Evolutionary conservation across 2,113 vertebrate species (phyloP).

Genomic region (Aix galericulata): DNA sequence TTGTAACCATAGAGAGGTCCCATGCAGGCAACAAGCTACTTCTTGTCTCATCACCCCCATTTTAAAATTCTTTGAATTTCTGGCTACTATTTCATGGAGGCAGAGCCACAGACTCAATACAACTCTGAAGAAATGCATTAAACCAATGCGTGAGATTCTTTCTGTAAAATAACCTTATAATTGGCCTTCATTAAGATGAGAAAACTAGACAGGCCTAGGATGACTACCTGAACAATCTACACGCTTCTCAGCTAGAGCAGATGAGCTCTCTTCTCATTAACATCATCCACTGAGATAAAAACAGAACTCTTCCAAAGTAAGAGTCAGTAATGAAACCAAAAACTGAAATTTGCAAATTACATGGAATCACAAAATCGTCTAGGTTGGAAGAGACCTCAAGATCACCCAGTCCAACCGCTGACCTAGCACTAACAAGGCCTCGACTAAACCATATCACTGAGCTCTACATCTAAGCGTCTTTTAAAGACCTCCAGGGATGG

Average conservation of each 20-base stretch:
- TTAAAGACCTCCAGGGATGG: no score
- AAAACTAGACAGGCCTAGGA: neutral
- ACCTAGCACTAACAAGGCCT: no score
- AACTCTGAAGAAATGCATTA: neutral
- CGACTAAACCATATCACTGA: no score
- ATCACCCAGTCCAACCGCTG: no score
- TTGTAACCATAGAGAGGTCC: neutral
- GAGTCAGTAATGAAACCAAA: neutral
- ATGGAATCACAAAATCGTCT: no score
- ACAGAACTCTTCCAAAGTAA: neutral
- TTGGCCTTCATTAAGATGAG: neutral
- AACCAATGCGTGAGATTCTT: neutral
- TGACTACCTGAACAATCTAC: neutral
- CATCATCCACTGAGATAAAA: neutral
- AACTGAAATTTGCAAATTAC: neutral
- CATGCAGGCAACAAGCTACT: neutral
- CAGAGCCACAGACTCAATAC: neutral
- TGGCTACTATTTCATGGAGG: neutral
- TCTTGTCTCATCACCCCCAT: rapidly evolving
- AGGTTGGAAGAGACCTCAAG: no score
- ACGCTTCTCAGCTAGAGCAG: neutral
- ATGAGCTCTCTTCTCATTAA: neutral
- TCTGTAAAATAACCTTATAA: neutral
- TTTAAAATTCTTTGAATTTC: neutral
- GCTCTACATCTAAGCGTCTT: no score